Base-by-base conservation (phyloP, 2,888 invertebrate genomes). In the Odontocerum albicorne region DNA sequence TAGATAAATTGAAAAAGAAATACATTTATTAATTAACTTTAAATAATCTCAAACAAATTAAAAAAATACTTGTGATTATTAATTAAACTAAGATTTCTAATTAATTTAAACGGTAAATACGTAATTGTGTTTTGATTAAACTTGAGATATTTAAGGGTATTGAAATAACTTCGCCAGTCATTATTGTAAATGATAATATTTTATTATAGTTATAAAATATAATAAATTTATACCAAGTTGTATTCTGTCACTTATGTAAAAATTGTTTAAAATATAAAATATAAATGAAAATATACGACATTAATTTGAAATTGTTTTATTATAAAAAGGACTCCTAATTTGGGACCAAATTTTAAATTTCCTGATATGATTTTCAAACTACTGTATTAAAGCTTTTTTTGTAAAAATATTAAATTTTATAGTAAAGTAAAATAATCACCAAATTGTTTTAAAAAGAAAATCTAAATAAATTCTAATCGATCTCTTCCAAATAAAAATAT, bases 341-440 rank as follows among this genome's bases (percentile, higher is more conserved):
- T 43, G 59, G 60, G 60, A 60, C 60, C 60, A 60, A 60, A 57
- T 32, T 15, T n/a, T 43, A 35, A 40, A 27, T 35, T 39, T 40
- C 17, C 49, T 38, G 40, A 49, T 13, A 43, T 22, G 21, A 16
- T 22, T 22, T 43, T 27, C 16, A 27, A 43, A 22, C 16, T 16
- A 16, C 22, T 15, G 16, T 43, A 43, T 10, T 27, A 27, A 27
- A 27, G 10, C 27, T n/a, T n/a, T n/a, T n/a, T n/a, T n/a, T n/a
- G n/a, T n/a, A n/a, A n/a, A n/a, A n/a, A n/a, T n/a, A n/a, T n/a
- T n/a, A n/a, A n/a, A n/a, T n/a, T n/a, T n/a, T n/a, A n/a, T n/a
- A n/a, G n/a, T n/a, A n/a, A n/a, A n/a, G n/a, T n/a, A n/a, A n/a
- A n/a, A n/a, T n/a, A n/a, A n/a, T n/a, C n/a, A n/a, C n/a, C n/a